These are phyloP conservation scores for Archaeoteleia sp. DNA, from an alignment of 2,888 invertebrate species.

Conservation along the genomic window DNA sequence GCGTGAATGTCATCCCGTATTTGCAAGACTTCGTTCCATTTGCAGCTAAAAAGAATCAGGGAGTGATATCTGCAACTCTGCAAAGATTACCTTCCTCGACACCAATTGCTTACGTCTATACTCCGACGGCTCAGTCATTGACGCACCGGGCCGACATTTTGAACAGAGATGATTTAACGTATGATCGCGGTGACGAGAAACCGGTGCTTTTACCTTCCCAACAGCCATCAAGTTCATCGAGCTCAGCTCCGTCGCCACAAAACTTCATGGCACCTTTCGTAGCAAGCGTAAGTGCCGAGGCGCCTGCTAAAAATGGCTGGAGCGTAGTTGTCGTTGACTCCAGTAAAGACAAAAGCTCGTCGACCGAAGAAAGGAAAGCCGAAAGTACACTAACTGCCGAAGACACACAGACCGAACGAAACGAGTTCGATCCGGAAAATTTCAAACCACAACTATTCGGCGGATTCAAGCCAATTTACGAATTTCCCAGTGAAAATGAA, in stretches of 20 bases:
- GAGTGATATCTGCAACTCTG: slow-evolving; percentile 67
- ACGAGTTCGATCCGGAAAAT: slow-evolving; percentile 79
- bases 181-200: slow-evolving; percentile 57
- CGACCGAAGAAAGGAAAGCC: slow-evolving; percentile 54
- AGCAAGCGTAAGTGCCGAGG: slow-evolving; percentile 80
- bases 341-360: slow-evolving; percentile 23
- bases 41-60: slow-evolving; percentile 64
- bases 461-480: slow-evolving; percentile 83
- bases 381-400: slow-evolving; percentile 55
- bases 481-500: slow-evolving; percentile 64
- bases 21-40: slow-evolving; percentile 75
- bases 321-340: slow-evolving; percentile 75
- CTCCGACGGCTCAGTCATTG: slow-evolving; percentile 77
- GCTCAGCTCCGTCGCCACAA: slow-evolving; percentile 75
- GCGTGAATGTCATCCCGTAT: slow-evolving; percentile 75
- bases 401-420: slow-evolving; percentile 65
- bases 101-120: slow-evolving; percentile 81
- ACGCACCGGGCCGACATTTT: slow-evolving; percentile 57
- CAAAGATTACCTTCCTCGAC: slow-evolving; percentile 75
- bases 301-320: slow-evolving; percentile 79
- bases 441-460: slow-evolving; percentile 83
- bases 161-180: slow-evolving; percentile 44
- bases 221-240: slow-evolving; percentile 70
- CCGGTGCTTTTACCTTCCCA: slow-evolving; percentile 70
- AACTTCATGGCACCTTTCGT: slow-evolving; percentile 83